A percentile compares a stretch with the other conserved stretches of the same genome.
Conservation (phyloP, 2,113 vertebrate species). For the Tinamus guttatus region DNA sequence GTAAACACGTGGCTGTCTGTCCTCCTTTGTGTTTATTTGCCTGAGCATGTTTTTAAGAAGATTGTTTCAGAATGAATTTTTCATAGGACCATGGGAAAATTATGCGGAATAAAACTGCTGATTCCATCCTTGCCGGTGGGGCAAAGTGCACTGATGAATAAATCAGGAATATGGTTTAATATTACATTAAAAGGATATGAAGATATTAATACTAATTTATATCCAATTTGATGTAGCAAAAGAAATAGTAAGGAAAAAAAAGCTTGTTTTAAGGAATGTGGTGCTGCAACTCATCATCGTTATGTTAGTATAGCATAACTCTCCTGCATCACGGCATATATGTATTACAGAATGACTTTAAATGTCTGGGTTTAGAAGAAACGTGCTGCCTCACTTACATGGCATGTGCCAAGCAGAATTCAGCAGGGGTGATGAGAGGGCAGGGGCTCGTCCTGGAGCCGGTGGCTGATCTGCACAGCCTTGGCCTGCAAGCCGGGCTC, state of each 20-base stretch:
- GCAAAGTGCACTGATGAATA: conserved; percentile 57
- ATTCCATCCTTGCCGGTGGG: conserved; percentile 43
- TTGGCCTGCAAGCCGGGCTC: background rate
- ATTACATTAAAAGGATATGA: conserved; percentile 63
- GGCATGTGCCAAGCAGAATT: background rate
- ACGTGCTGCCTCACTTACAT: background rate
- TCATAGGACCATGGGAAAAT: background rate
- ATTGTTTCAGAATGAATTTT: conserved; percentile 32
- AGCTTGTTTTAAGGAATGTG: background rate
- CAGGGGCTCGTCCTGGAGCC: background rate
- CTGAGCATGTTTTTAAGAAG: conserved; percentile 26
- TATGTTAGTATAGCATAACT: background rate
- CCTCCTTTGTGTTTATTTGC: conserved; percentile 13
- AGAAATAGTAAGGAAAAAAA: background rate
- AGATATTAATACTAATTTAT: conserved; percentile 52
- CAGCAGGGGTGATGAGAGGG: background rate
- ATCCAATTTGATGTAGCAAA: background rate
- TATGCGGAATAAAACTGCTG: conserved; percentile 48
- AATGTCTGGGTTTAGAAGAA: background rate
- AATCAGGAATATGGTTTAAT: conserved; percentile 67
- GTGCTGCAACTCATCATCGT: background rate
- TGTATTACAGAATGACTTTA: background rate
- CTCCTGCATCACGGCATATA: background rate
- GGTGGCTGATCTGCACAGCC: background rate
- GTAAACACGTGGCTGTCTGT: conserved; percentile 4